Conservation (phyloP, 1,140 invertebrate genomes). For the Cotesia vestalis region DNA sequence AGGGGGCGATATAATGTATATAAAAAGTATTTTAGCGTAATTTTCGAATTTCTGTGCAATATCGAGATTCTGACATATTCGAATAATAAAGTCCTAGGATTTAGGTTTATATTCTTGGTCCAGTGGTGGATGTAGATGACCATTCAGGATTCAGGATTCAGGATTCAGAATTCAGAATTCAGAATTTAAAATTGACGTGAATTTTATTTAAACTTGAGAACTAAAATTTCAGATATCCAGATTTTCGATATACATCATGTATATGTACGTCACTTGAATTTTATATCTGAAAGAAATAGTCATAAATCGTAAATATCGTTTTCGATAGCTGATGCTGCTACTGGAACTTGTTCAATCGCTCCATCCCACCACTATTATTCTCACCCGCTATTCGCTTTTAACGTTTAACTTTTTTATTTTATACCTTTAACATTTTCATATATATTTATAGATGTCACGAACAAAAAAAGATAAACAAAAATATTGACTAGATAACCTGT, state of each 20-base stretch:
- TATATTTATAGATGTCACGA: too few relatives aligned
- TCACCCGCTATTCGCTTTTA: neutral
- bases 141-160: constrained; percentile 44
- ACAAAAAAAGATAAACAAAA: too few relatives aligned
- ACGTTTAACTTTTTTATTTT: too few relatives aligned
- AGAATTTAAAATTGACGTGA: too few relatives aligned
- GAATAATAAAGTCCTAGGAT: constrained; percentile 43
- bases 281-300: neutral
- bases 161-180: too few relatives aligned
- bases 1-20: too few relatives aligned
- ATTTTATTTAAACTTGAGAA: too few relatives aligned
- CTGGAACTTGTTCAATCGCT: constrained; percentile 2
- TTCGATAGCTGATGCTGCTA: neutral
- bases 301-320: constrained; percentile 2
- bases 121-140: constrained; percentile 42
- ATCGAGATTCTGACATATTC: constrained; percentile 49
- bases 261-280: constrained; percentile 2
- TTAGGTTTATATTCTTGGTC: constrained; percentile 33
- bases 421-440: too few relatives aligned
- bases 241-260: neutral
- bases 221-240: too few relatives aligned
- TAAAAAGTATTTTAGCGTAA: constrained; percentile 58
- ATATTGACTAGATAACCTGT: too few relatives aligned
- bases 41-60: constrained; percentile 60
- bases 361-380: neutral